These are phyloP conservation scores for Cranoglanis bouderius DNA, from an alignment of 2,113 vertebrate species.

Conservation along the genomic window DNA sequence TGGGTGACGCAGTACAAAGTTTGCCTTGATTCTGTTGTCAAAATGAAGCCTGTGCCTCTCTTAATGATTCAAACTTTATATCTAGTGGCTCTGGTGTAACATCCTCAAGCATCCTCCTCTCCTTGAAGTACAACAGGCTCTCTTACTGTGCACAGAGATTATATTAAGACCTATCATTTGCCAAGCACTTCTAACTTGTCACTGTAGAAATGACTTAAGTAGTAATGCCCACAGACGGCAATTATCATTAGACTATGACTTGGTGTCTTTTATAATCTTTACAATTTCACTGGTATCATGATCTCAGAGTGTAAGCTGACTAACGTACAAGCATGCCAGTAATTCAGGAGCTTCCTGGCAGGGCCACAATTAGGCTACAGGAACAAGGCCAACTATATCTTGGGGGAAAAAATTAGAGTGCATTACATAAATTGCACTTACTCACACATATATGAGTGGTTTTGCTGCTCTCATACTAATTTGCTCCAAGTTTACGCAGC, in stretches of 20 bases:
- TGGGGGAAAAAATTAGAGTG: not conserved
- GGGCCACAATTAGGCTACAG: not conserved
- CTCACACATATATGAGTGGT: constrained; percentile 5
- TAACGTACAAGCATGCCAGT: not conserved
- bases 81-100: not conserved
- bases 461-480: not conserved
- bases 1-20: not conserved
- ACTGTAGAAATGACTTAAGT: not conserved
- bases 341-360: constrained; percentile 3
- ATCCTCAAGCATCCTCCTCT: not conserved
- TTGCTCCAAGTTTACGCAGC: not conserved
- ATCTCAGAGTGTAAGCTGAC: constrained; percentile 1
- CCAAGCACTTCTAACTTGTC: not conserved
- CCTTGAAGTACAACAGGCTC: not conserved
- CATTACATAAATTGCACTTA: constrained; percentile 22
- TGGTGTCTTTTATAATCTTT: constrained; percentile 3
- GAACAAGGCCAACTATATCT: constrained; percentile 11
- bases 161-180: not conserved
- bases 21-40: not conserved
- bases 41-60: not conserved
- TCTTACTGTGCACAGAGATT: not conserved
- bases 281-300: not conserved
- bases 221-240: not conserved
- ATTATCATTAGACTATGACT: constrained; percentile 8
- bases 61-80: not conserved